A percentile compares a stretch with the other conserved stretches of the same genome.
These are phyloP conservation scores for Rhinoraja longicauda DNA, from an alignment of 2,797 vertebrate species.

Conservation along the genomic window DNA sequence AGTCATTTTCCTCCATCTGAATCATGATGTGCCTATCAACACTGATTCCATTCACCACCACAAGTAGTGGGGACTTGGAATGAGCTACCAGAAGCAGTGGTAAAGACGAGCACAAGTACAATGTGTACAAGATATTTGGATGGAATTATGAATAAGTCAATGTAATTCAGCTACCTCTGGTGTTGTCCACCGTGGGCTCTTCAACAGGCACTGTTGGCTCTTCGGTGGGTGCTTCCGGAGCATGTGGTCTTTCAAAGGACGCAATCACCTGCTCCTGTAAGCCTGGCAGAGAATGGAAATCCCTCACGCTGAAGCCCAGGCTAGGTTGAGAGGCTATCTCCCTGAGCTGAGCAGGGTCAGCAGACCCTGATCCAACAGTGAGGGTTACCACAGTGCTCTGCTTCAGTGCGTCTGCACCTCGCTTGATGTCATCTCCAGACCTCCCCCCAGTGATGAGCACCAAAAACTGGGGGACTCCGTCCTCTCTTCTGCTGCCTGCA, in stretches of 20 bases:
- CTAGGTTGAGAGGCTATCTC: constrained; percentile 78
- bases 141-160: background rate
- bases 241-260: background rate
- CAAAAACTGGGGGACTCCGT: constrained; percentile 77
- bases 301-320: constrained; percentile 70
- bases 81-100: too few relatives aligned
- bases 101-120: too few relatives aligned
- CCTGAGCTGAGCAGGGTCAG: constrained; percentile 61
- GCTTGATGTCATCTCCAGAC: constrained; percentile 68
- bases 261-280: background rate
- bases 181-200: constrained; percentile 55
- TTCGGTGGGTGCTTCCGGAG: background rate
- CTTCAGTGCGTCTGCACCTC: constrained; percentile 68
- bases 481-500: constrained; percentile 72
- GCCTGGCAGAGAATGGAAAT: background rate
- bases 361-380: constrained; percentile 74
- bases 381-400: constrained; percentile 75
- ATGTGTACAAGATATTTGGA: too few relatives aligned
- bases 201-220: constrained; percentile 48
- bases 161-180: constrained; percentile 55
- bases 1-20: too few relatives aligned
- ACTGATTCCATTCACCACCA: too few relatives aligned
- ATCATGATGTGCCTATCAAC: too few relatives aligned
- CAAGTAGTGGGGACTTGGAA: too few relatives aligned
- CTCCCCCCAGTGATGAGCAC: constrained; percentile 76